phyloP scores from a whole-genome alignment of 2,888 invertebrate species.

The Hofmannophila pseudospretella region DNA sequence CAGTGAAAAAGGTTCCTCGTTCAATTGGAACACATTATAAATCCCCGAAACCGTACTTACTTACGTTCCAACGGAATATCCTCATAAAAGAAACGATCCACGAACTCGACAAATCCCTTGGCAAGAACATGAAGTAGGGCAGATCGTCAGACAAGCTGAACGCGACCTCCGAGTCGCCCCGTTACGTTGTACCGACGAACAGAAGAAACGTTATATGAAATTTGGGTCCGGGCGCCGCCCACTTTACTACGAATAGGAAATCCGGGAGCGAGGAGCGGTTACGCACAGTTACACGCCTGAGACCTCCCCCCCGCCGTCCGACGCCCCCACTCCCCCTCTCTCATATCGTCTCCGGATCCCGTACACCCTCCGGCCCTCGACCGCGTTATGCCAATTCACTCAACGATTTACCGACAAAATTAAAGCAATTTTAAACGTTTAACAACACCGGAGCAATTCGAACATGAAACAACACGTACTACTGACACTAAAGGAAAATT shows the following conservation, averaged over 20 bases:
- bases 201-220: slow-evolving; percentile 72
- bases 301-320: slow-evolving; percentile 44
- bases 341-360: slow-evolving; percentile 28
- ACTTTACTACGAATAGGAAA: slow-evolving; percentile 77
- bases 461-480: slow-evolving; percentile 46
- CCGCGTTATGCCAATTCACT: slow-evolving; percentile 69
- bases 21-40: slow-evolving; percentile 62
- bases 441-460: slow-evolving; percentile 48
- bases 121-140: slow-evolving; percentile 73
- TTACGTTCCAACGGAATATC: slow-evolving; percentile 60
- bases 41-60: slow-evolving; percentile 66
- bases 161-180: slow-evolving; percentile 63
- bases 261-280: slow-evolving; percentile 75
- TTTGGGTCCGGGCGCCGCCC: slow-evolving; percentile 70
- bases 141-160: slow-evolving; percentile 71
- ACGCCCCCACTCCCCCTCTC: slow-evolving; percentile 25
- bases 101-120: slow-evolving; percentile 73
- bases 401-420: slow-evolving; percentile 73
- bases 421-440: slow-evolving; percentile 70
- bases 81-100: slow-evolving; percentile 72
- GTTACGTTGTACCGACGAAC: slow-evolving; percentile 60
- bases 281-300: slow-evolving; percentile 75
- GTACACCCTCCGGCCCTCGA: slow-evolving; percentile 60
- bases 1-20: slow-evolving; percentile 35
- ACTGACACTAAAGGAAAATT: slow-evolving; percentile 33